Conservation (phyloP, 2,113 vertebrate genomes). For the Microtus richardsoni region DNA sequence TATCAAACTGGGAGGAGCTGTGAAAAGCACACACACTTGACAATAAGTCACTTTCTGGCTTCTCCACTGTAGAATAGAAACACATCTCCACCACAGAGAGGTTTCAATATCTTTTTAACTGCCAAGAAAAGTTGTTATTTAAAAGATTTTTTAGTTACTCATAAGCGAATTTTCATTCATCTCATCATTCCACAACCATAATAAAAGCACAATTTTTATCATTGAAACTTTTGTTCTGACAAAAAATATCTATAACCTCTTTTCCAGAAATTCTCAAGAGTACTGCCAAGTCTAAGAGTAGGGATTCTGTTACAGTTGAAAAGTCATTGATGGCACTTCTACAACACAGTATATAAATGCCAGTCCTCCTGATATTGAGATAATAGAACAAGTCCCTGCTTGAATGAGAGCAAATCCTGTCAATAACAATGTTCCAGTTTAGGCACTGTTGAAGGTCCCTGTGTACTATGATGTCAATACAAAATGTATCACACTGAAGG, state of each 20-base stretch:
- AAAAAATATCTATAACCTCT: background rate
- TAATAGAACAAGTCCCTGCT: background rate
- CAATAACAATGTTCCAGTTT: background rate
- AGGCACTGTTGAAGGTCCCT: background rate
- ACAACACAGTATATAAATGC: background rate
- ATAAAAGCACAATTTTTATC: background rate
- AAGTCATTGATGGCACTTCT: background rate
- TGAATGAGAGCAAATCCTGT: background rate
- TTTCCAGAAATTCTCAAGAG: background rate
- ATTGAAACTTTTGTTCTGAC: background rate
- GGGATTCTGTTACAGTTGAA: background rate
- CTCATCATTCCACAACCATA: background rate
- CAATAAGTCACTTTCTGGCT: background rate
- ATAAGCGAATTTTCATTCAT: slow-evolving; percentile 1
- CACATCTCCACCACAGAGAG: background rate
- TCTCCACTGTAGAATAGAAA: background rate
- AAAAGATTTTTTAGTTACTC: background rate
- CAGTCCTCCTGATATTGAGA: background rate
- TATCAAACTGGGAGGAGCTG: background rate
- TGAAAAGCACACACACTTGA: background rate
- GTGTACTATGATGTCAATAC: background rate
- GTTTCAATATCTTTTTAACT: background rate
- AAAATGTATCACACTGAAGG: background rate
- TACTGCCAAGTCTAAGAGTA: background rate
- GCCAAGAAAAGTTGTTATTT: background rate